Evolutionary conservation across 2,888 invertebrate genomes (phyloP), one percentile per base, ranked within the genome.

Genomic region (Acleris literana): DNA sequence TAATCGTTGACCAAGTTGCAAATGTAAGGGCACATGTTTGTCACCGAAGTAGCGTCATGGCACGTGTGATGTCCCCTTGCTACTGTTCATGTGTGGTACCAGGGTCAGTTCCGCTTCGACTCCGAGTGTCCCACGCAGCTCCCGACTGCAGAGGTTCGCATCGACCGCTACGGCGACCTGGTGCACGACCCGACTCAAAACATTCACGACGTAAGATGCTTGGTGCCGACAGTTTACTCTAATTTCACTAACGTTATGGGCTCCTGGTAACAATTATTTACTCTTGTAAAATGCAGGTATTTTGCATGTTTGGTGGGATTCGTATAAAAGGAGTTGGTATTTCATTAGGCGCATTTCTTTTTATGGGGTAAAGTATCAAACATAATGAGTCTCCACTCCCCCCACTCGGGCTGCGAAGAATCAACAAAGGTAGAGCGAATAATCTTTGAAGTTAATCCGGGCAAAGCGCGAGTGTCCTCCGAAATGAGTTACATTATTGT

Each of bases 91-190:
- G 64, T 76, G 69, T 64, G 84, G 84, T 84, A 82, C 74, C 95
- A 97, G 96, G 97, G 97, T 93, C 97, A 97, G 92, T 97, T 97
- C 93, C 95, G 97, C 83, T 97, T 97, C 93, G 97, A 97, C 90
- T 95, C 96, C 86, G 97, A 97, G 93, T 96, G 95, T 86, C 94
- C 94, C 83, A 93, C 94, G 78, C 95, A 94, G 84, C 94, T 97
- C 81, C 96, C 96, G 70, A 95, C 96, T 79, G 93, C 94, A 79
- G 96, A 96, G 84, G 94, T 95, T 84, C 95, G 95, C 90, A 95
- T 95, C 88, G 93, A 93, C 80, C 83, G 86, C 71, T 93, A 79
- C 76, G 93, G 93, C 6, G 93, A 93, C 71, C 87, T 93, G 76
- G 76, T 92, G 70, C 88, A 91, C 76, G 93, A 93, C 71, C 92